Conservation (phyloP, 2,797 vertebrate genomes). For the Galaxias olidus region DNA sequence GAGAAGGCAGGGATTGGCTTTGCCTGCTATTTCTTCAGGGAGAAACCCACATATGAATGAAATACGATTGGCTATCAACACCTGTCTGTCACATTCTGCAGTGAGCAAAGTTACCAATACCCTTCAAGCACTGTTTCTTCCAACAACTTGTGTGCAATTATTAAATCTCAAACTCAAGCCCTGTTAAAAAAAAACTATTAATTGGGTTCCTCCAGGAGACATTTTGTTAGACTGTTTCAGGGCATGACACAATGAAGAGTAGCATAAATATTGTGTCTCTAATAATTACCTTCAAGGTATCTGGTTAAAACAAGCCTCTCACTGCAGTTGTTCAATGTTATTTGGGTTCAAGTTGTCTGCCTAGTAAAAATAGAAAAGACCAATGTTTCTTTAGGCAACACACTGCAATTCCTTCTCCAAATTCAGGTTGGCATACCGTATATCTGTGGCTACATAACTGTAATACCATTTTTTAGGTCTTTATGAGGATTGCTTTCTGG, state of each 20-base stretch:
- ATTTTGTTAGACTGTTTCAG: constrained; percentile 10
- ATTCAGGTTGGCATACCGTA: too few relatives aligned
- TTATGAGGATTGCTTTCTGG: too few relatives aligned
- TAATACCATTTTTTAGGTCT: too few relatives aligned
- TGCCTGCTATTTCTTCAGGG: background rate
- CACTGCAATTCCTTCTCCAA: background rate
- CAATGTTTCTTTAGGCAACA: background rate
- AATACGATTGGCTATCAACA: constrained; percentile 6
- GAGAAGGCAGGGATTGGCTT: background rate
- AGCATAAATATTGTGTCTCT: constrained; percentile 33
- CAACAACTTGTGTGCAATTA: background rate
- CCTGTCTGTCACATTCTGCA: background rate
- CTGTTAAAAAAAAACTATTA: too few relatives aligned
- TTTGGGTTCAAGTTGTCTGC: constrained; percentile 16
- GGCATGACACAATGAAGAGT: constrained; percentile 5
- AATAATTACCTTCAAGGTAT: constrained; percentile 19
- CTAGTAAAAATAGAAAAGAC: constrained; percentile 6
- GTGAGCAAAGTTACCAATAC: background rate
- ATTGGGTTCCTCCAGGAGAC: too few relatives aligned
- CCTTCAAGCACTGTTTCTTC: background rate
- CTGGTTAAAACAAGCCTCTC: constrained; percentile 5
- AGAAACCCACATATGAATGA: background rate
- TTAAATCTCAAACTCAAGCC: constrained; percentile 11
- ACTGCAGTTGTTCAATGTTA: constrained; percentile 14
- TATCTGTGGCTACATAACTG: too few relatives aligned